A percentile compares a stretch with the other conserved stretches of the same genome.
These are phyloP conservation scores for Drosophila nigricruria DNA, from an alignment of 2,888 invertebrate genomes.

Conservation along the genomic window DNA sequence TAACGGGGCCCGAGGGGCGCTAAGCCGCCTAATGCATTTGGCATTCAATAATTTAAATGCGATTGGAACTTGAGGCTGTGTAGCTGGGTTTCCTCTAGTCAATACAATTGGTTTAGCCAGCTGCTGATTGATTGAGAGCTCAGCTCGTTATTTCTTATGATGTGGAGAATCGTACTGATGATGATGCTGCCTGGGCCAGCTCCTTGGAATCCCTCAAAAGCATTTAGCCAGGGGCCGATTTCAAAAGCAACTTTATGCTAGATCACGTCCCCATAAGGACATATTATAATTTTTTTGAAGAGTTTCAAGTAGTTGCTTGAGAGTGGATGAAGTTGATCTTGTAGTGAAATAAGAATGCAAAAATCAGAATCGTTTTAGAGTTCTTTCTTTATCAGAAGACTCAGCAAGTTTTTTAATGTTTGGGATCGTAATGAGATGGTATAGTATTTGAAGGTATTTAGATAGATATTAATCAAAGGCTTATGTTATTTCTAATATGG, in stretches of 20 bases:
- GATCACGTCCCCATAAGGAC: constrained; percentile 26
- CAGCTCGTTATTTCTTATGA: constrained; percentile 50
- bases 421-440: neutral
- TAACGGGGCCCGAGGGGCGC: constrained; percentile 4
- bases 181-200: constrained; percentile 15
- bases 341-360: neutral
- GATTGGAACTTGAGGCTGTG: constrained; percentile 31
- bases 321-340: constrained; percentile 2
- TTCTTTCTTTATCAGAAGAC: neutral
- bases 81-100: constrained; percentile 13
- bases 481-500: neutral
- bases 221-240: constrained; percentile 3
- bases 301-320: neutral
- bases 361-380: neutral
- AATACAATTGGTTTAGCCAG: constrained; percentile 71
- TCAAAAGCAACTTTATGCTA: constrained; percentile 27
- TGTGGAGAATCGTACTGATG: constrained; percentile 40
- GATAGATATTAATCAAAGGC: neutral
- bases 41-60: constrained; percentile 68
- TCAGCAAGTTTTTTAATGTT: neutral
- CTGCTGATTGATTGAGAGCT: constrained; percentile 76
- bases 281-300: constrained; percentile 10
- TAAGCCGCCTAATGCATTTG: constrained; percentile 65
- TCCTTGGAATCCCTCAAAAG: constrained; percentile 35
- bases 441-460: neutral